Percentiles rank a stretch among this genome's conserved stretches.
phyloP scores from a whole-genome alignment of 2,888 invertebrate genomes.

The Timema cristinae region DNA sequence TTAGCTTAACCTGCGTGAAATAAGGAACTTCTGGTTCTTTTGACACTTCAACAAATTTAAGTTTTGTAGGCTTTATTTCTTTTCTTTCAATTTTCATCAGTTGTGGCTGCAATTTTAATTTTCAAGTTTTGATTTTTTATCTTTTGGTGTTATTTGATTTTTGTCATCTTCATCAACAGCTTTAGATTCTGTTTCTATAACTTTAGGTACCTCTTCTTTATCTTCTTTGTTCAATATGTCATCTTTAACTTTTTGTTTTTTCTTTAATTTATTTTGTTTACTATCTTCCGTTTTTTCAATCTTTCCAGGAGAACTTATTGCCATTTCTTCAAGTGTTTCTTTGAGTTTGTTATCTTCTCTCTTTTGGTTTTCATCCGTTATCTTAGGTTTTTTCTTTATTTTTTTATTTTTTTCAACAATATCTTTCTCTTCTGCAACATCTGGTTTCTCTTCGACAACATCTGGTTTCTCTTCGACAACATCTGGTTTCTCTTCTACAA shows the following conservation, averaged over 20 bases:
- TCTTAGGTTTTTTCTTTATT: conserved; percentile 18
- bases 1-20: conserved; percentile 64
- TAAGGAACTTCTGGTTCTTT: conserved; percentile 49
- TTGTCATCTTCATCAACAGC: conserved; percentile 40
- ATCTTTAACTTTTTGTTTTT: conserved; percentile 34
- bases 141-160: conserved; percentile 27
- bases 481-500: conserved; percentile 25
- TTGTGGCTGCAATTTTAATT: conserved; percentile 37
- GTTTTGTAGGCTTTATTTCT: conserved; percentile 49
- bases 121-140: conserved; percentile 25
- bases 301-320: conserved; percentile 17
- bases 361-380: conserved; percentile 20
- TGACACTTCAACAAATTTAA: conserved; percentile 55
- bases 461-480: conserved; percentile 31
- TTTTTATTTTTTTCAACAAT: conserved; percentile 27
- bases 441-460: conserved; percentile 31
- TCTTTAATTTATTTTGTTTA: conserved; percentile 33
- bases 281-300: conserved; percentile 24
- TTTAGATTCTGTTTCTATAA: conserved; percentile 35
- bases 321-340: conserved; percentile 13
- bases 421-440: conserved; percentile 29
- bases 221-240: conserved; percentile 30
- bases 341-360: conserved; percentile 17
- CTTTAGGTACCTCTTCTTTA: conserved; percentile 35
- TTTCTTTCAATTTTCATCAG: conserved; percentile 59